Evolutionary conservation across 2,797 vertebrate species (phyloP), one percentile per base, ranked within the genome.

Genomic region (Argentina silus): DNA sequence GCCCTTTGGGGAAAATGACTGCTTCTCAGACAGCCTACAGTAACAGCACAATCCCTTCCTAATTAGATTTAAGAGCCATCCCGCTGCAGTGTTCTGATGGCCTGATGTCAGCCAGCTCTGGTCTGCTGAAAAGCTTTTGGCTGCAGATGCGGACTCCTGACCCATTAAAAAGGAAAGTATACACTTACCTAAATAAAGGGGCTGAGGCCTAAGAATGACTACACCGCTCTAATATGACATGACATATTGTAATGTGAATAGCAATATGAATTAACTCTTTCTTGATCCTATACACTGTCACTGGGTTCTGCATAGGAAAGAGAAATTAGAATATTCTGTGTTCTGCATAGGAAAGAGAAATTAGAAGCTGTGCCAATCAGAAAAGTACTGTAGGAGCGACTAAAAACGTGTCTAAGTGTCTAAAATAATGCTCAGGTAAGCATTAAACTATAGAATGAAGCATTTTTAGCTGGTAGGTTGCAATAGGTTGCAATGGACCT

Each of bases 31-130:
- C 86, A 81, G 85, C 76, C 70, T 47, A 78, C 76, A 83, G 81
- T 48, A 76, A 70, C 76, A 79, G 78, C 73, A 78, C 81, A 19
- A 73, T 75, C 85, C 76, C 56, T 83, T 89, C 84, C 84, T 92
- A 88, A 91, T 91, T 89, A 82, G 87, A 89, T 92, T 91, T 89
- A 81, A 27, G 84, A 87, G 84, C 80, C 86, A 77, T 89, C 86
- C 85, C 76, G 85, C 86, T 83, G 69, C 81, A 79, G 85, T 86
- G 82, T 82, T 86, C 83, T 85, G 82, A 83, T 75, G 78, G 87
- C 79, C 86, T 84, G 77, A 77, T 79, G 86, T 76, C 79, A 82
- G 79, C 75, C 74, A 15, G 88, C 84, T 76, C 67, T 19, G 85
- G 85, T 86, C 85, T 80, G 68, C 75, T 81, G 85, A 86, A 83